Evolutionary conservation across 2,113 vertebrate species (phyloP), one percentile per base, ranked within the genome.

Genomic region (Thamnophis sirtalis): DNA sequence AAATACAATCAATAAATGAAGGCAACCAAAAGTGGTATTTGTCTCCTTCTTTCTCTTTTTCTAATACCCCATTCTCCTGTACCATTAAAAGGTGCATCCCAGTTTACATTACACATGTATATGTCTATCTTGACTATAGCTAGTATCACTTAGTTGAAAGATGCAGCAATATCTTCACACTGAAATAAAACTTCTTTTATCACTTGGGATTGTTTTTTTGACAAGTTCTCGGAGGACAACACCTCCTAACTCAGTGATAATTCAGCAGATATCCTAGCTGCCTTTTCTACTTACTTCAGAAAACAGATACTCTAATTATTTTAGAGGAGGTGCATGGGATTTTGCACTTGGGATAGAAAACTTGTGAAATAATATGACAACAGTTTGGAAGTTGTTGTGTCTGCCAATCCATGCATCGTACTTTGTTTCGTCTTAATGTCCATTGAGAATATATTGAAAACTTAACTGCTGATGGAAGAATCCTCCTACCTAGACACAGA

Each of bases 61-160:
- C 68, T n/a, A 26, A 7, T 4, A 5, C 24, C 63, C 5, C 63
- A 53, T 0, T 92, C 43, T 88, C 92, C 51, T 0, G 0, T 24
- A 54, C 92, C 1, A 58, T 84, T 93, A 92, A 93, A 96, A 96
- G 89, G 87, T n/a, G 73, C 13, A 91, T 38, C 56, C 53, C 95
- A 95, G 94, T 33, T 26, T 73, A 33, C n/a, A 33, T 73, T 17
- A 73, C 63, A 73, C 63, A 7, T 73, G n/a, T 19, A 38, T 33
- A 38, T 73, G 15, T 33, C n/a, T 38, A 73, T 38, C 68, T 73
- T 73, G n/a, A 19, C 5, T 38, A 73, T 7, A 73, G n/a, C n/a
- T 73, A 15, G n/a, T 33, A 73, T 73, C 28, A 19, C n/a, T 38
- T 73, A 38, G n/a, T 33, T 73, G n/a, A 73, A 73, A 73, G 15